phyloP scores from a whole-genome alignment of 2,888 invertebrate species.

The Zeuzera pyrina region DNA sequence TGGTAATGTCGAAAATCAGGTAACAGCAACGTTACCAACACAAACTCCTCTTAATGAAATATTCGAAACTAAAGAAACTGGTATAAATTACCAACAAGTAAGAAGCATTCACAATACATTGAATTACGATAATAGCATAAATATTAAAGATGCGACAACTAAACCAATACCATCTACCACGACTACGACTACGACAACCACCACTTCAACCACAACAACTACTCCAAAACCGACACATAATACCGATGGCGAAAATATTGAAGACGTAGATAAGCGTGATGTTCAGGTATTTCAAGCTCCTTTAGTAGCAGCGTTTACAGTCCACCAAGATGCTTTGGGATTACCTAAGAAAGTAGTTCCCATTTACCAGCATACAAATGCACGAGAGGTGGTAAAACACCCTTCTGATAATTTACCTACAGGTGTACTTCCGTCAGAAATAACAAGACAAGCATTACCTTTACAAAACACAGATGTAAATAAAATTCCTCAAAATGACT shows the following conservation, averaged over 20 bases:
- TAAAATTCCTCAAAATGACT: constrained; percentile 32
- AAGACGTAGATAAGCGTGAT: constrained; percentile 77
- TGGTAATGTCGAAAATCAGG: constrained; percentile 63
- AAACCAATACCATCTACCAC: constrained; percentile 18
- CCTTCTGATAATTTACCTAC: constrained; percentile 24
- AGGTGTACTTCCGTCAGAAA: constrained; percentile 23
- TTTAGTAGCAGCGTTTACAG: constrained; percentile 87
- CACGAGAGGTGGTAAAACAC: constrained; percentile 22
- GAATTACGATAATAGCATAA: constrained; percentile 29
- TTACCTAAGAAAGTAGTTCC: constrained; percentile 86
- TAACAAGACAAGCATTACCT: constrained; percentile 19
- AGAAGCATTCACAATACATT: constrained; percentile 45
- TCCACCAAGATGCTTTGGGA: constrained; percentile 86
- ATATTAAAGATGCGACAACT: constrained; percentile 26
- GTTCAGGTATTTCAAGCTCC: constrained; percentile 89
- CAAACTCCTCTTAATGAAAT: constrained; percentile 52
- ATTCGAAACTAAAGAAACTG: constrained; percentile 50
- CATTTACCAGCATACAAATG: constrained; percentile 70
- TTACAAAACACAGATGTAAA: constrained; percentile 19
- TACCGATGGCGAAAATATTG: constrained; percentile 77
- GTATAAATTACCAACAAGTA: constrained; percentile 45
- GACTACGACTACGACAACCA: constrained; percentile 49
- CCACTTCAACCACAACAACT: constrained; percentile 72
- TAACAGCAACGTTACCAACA: constrained; percentile 47
- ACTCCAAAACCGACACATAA: constrained; percentile 80